Conservation (phyloP, 2,888 invertebrate species). For the Labia minor region DNA sequence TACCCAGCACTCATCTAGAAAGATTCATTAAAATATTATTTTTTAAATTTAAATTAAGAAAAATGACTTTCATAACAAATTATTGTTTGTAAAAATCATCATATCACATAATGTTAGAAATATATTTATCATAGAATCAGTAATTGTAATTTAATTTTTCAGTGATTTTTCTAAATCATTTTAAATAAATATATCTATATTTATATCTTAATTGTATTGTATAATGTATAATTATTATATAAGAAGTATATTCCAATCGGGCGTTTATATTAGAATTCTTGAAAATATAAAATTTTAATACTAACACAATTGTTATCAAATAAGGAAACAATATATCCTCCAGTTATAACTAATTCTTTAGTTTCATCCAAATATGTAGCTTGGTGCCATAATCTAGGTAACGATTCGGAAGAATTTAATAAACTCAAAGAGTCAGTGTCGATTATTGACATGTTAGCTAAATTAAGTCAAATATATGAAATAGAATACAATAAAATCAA, state of each 20-base stretch:
- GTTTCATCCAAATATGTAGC: conserved; percentile 16
- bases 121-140: no score
- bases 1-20: conserved; percentile 26
- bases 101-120: no score
- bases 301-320: background rate
- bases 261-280: background rate
- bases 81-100: no score
- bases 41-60: no score
- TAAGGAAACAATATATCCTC: conserved; percentile 21
- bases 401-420: background rate
- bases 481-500: no score
- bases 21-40: no score
- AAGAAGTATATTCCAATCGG: background rate
- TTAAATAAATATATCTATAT: no score
- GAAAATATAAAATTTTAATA: background rate
- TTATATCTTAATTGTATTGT: no score
- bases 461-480: background rate
- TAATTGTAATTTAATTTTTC: no score
- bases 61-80: no score
- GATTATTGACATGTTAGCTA: background rate
- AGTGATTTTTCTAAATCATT: no score
- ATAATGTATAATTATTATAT: no score
- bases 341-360: conserved; percentile 24
- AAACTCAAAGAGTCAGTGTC: background rate
- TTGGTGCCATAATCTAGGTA: conserved; percentile 25